phyloP scores from a whole-genome alignment of 2,113 vertebrate genomes.

The Pipra filicauda region DNA sequence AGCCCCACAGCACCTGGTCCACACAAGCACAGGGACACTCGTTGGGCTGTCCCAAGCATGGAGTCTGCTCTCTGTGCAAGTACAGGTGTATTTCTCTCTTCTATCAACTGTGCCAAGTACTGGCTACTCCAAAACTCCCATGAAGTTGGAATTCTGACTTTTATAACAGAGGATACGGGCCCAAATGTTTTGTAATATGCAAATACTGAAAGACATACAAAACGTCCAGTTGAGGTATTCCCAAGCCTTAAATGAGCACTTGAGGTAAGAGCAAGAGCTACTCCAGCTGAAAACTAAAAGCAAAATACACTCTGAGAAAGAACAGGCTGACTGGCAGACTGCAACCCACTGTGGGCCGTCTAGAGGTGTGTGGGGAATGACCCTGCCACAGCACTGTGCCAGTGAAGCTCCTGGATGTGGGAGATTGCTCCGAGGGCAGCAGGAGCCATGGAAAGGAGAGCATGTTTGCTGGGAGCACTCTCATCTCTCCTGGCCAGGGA shows the following conservation, averaged over 20 bases:
- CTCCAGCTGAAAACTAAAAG: not conserved
- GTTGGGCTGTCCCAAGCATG: not conserved
- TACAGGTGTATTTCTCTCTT: not conserved
- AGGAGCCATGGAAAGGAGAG: not conserved
- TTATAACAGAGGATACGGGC: not conserved
- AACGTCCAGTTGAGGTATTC: not conserved
- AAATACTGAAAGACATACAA: not conserved
- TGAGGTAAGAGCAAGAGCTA: not conserved
- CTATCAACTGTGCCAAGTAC: not conserved
- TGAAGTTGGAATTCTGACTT: not conserved
- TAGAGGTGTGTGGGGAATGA: not conserved
- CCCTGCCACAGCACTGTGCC: accelerated
- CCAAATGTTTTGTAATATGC: not conserved
- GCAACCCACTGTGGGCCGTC: accelerated
- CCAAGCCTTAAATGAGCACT: not conserved
- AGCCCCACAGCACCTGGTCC: not conserved
- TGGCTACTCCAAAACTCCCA: not conserved
- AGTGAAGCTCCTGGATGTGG: not conserved
- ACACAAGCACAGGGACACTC: not conserved
- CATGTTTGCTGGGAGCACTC: not conserved
- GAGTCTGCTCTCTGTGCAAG: not conserved
- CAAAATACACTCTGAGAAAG: not conserved
- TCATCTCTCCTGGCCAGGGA: not conserved
- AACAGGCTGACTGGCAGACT: not conserved
- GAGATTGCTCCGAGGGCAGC: not conserved